Evolutionary conservation across 1,140 invertebrate species (phyloP).

Genomic region (fruit fly (Drosophila melanogaster)): Release_6_plus_ISO1_MT NT_033779.5:18251501-18252000

Average conservation of each 20-base stretch:
- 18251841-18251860: too few relatives aligned
- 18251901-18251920: too few relatives aligned
- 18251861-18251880: too few relatives aligned
- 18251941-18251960: too few relatives aligned
- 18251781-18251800: slow-evolving; percentile 7
- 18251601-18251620: slow-evolving; percentile 72
- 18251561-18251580: neutral
- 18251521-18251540: slow-evolving; percentile 32
- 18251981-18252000: too few relatives aligned
- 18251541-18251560: slow-evolving; percentile 2
- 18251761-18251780: slow-evolving; percentile 31
- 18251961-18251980: too few relatives aligned
- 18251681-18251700: slow-evolving; percentile 56
- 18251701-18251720: neutral
- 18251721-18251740: slow-evolving; percentile 17
- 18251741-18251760: slow-evolving; percentile 26
- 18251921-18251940: too few relatives aligned
- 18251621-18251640: slow-evolving; percentile 73
- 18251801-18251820: slow-evolving; percentile 29
- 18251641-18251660: slow-evolving; percentile 79
- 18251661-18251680: slow-evolving; percentile 79
- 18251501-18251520: slow-evolving; percentile 69
- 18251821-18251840: neutral
- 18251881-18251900: too few relatives aligned
- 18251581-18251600: slow-evolving; percentile 42